Evolutionary conservation across 2,888 invertebrate genomes (phyloP), one percentile per base, ranked within the genome.

Genomic region (Phyllotreta cruciferae): DNA sequence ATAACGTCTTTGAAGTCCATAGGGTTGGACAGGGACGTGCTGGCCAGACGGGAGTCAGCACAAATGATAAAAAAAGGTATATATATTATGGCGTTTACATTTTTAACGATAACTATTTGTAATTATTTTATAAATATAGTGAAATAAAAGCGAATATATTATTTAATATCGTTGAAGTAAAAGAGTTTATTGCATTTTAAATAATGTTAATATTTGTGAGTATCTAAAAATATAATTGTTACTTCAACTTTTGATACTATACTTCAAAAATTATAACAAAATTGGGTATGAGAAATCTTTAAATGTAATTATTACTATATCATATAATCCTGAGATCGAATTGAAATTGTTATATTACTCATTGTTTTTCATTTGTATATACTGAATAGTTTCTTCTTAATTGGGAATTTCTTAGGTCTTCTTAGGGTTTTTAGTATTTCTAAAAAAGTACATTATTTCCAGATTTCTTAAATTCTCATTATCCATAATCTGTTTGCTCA

Each of bases 1-100:
- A 34, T 62, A 49, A 57, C 57, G 1, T 66, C 66, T 5, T 52
- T 55, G 35, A 34, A 42, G 7, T 58, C 58, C n/a, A 14, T 60
- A 35, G 56, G 49, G 13, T 56, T 58, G 11, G 37, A 37, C 41
- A 41, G 49, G 47, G 49, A 62, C 11, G 10, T 24, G 9, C 37
- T 34, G 13, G 45, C n/a, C 38, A 45, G 45, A 37, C 36, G 11
- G 10, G 45, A 50, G 36, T 35, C 53, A n/a, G 24, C 9, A 34
- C 60, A 64, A 47, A 13, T 44, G 11, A 13, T 50, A 35, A 41
- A 63, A 41, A 54, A 53, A 52, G 60, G 52, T 49, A 49, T 49
- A 34, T 49, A 49, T 35, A 10, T 49, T 35, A 49, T n/a, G 6
- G 5, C 10, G 36, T 14, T 24, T 8, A 14, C 47, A 3, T 47